Conservation (phyloP, 2,888 invertebrate species). For the Leptogaster cylindrica region DNA sequence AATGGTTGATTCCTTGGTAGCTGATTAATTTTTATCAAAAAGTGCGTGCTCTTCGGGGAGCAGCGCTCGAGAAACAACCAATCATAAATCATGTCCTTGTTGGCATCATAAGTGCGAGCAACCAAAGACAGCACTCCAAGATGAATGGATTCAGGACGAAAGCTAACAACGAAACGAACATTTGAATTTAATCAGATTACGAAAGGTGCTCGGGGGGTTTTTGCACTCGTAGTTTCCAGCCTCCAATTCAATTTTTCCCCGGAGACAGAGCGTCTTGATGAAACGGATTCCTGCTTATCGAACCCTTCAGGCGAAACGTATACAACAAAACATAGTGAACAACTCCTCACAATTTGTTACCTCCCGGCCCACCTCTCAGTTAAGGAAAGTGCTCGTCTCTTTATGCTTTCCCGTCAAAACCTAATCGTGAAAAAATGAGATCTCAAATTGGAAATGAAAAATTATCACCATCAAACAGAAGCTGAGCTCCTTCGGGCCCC, state of each 20-base stretch:
- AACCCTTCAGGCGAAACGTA: conserved; percentile 22
- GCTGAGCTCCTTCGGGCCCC: not conserved
- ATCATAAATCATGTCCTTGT: conserved; percentile 24
- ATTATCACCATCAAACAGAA: conserved; percentile 13
- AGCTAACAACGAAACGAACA: conserved; percentile 15
- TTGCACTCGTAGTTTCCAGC: not conserved
- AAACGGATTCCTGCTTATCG: conserved; percentile 12
- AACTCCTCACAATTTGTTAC: not conserved
- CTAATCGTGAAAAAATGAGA: conserved; percentile 31
- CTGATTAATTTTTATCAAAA: conserved; percentile 30
- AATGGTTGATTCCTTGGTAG: conserved; percentile 19
- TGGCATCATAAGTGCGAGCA: conserved; percentile 20
- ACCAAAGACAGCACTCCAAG: conserved; percentile 9
- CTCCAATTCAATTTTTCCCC: not conserved
- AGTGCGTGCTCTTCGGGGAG: conserved; percentile 5
- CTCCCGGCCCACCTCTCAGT: not conserved
- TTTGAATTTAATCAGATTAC: conserved; percentile 30
- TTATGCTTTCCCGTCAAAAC: not conserved
- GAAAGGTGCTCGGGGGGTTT: conserved; percentile 28
- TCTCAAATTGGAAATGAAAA: conserved; percentile 38
- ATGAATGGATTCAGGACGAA: conserved; percentile 13
- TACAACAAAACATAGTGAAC: not conserved
- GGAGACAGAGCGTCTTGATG: not conserved
- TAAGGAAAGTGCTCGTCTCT: not conserved
- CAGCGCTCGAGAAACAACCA: conserved; percentile 14